Base-by-base conservation (phyloP, 1,140 invertebrate species). In the Sarcophaga bullata region DNA sequence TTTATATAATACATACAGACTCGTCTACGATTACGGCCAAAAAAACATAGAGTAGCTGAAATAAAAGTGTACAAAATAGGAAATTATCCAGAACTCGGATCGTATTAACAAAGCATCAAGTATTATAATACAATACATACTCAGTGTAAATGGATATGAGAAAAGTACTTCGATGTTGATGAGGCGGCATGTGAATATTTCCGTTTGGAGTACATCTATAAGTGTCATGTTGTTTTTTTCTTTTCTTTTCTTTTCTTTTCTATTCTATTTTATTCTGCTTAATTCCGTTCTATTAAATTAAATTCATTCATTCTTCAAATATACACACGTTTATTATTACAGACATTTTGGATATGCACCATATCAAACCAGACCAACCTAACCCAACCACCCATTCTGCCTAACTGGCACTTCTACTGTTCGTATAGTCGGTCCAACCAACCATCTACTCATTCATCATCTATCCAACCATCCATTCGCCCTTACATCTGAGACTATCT, bases 271-370 rank as follows among this genome's bases (percentile, higher is more conserved):
- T 37, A 37, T 37, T 37, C 4, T 37, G 25, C 25, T 37, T 37
- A 37, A 86, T 86, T 84, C 87, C 85, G 86, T 80, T 62, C 78
- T 80, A 15, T n/a, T 62, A 80, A 62, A 50, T 85, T 85, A 86
- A 85, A 86, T 86, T 87, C 86, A 88, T 88, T 88, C 87, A 88
- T 88, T 87, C 87, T 88, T 87, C 83, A 86, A 86, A 84, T 87
- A 86, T 86, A 89, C 87, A 86, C 87, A 88, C 87, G 87, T 87
- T 89, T 89, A 78, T 78, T 78, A 19, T 37, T 37, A 19, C 48
- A 78, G 75, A 78, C 48, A 50, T 88, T 88, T 88, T 17, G 17
- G 48, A 17, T 68, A 68, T 17, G n/a, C 11, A 58, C 52, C 52
- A 62, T 62, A n/a, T 62, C 54, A 62, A 37, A 15, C 15, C 58